Conservation (phyloP, 1,140 invertebrate species). For the Drosophila lacertosa region DNA sequence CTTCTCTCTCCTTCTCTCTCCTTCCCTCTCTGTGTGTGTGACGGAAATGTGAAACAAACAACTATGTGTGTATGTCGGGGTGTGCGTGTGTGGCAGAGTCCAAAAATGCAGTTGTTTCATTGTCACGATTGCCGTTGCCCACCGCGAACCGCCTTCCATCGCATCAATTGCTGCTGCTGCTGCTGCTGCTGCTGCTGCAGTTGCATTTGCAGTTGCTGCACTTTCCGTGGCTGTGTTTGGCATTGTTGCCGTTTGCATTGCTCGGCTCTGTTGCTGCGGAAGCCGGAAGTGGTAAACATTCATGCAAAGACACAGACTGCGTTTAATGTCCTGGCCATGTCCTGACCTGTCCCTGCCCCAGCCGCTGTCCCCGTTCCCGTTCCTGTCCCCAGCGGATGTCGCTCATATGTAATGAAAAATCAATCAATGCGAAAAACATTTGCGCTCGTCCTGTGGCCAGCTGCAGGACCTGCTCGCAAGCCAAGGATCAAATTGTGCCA, state of each 20-base stretch:
- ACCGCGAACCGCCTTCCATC: background rate
- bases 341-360: background rate
- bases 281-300: slow-evolving; percentile 79
- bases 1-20: background rate
- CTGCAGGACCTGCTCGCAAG: background rate
- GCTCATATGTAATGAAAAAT: slow-evolving; percentile 80
- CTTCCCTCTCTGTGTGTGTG: slow-evolving; percentile 56
- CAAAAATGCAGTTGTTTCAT: slow-evolving; percentile 80
- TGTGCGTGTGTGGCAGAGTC: slow-evolving; percentile 41
- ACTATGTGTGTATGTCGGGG: slow-evolving; percentile 13
- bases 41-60: slow-evolving; percentile 79
- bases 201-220: slow-evolving; percentile 26
- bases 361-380: no score
- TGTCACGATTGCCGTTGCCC: slow-evolving; percentile 67
- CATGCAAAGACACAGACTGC: slow-evolving; percentile 58
- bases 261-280: slow-evolving; percentile 53
- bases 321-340: slow-evolving; percentile 45
- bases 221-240: slow-evolving; percentile 31
- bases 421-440: slow-evolving; percentile 74
- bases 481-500: background rate
- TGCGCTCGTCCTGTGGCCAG: slow-evolving; percentile 46
- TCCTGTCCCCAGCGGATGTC: slow-evolving; percentile 54
- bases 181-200: slow-evolving; percentile 6
- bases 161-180: no score
- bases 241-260: slow-evolving; percentile 31